Evolutionary conservation across 2,888 invertebrate species (phyloP).

Genomic region (Bellardia bayeri): DNA sequence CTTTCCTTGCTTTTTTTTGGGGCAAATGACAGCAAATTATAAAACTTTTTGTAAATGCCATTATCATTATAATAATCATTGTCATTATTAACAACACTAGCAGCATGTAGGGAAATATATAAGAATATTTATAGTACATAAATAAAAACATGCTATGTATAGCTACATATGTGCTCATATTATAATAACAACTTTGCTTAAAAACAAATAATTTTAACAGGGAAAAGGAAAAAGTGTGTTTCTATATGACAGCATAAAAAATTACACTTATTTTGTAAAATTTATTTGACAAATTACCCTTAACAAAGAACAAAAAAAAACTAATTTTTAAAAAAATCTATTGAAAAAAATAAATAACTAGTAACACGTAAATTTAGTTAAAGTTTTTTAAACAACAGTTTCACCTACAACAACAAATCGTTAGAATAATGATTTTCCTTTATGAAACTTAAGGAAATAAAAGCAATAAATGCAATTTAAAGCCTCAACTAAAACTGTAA

Average conservation of each 20-base stretch:
- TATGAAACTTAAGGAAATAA: no score
- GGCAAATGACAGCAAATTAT: constrained; percentile 59
- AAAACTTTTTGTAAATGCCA: constrained; percentile 59
- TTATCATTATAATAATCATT: constrained; percentile 62
- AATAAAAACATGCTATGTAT: neutral
- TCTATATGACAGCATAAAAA: neutral
- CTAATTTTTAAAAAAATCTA: no score
- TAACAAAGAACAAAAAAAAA: neutral
- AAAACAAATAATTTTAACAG: neutral
- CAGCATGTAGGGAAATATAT: constrained; percentile 23
- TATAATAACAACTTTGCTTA: neutral
- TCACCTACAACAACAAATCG: no score
- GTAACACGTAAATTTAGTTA: no score
- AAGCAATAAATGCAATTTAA: no score
- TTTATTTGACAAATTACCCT: neutral
- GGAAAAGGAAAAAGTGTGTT: neutral
- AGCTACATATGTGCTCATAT: neutral
- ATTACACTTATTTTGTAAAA: neutral
- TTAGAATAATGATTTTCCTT: no score
- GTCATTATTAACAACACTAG: constrained; percentile 27
- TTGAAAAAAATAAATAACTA: no score
- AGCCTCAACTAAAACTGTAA: no score
- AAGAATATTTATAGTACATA: neutral
- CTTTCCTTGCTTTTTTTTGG: neutral
- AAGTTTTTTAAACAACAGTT: no score